Percentiles rank a stretch among this genome's conserved stretches.
Conservation (phyloP, 2,888 invertebrate species). For the Leptinotarsa rubiginosa region DNA sequence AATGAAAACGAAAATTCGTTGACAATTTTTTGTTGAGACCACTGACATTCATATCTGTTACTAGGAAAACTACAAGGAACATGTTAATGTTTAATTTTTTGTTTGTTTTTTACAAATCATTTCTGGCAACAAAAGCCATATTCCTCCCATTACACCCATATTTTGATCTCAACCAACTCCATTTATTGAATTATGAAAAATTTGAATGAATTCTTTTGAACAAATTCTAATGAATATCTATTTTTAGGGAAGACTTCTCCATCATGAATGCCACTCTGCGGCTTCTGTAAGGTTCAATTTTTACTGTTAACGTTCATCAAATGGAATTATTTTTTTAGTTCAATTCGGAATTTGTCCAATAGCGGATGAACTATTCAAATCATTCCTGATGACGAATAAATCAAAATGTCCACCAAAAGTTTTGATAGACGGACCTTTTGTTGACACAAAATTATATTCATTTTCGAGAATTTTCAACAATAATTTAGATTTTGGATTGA, state of each 20-base stretch:
- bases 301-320: not conserved
- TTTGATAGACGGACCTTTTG: conserved; percentile 5
- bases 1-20: too few relatives aligned
- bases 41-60: too few relatives aligned
- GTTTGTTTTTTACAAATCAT: too few relatives aligned
- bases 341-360: not conserved
- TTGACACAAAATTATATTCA: not conserved
- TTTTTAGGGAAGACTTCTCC: not conserved
- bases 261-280: not conserved
- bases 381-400: not conserved
- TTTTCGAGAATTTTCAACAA: not conserved
- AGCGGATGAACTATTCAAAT: not conserved
- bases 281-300: not conserved
- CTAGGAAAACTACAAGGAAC: too few relatives aligned
- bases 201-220: not conserved
- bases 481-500: too few relatives aligned
- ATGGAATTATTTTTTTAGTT: not conserved
- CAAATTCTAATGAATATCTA: not conserved
- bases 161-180: too few relatives aligned
- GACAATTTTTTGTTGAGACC: too few relatives aligned
- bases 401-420: not conserved
- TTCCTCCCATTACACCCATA: too few relatives aligned
- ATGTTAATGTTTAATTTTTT: too few relatives aligned
- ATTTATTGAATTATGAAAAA: not conserved
- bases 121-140: too few relatives aligned